A percentile compares a stretch with the other conserved stretches of the same genome.
Conservation (phyloP, 2,113 vertebrate genomes). For the Arvicanthis niloticus region DNA sequence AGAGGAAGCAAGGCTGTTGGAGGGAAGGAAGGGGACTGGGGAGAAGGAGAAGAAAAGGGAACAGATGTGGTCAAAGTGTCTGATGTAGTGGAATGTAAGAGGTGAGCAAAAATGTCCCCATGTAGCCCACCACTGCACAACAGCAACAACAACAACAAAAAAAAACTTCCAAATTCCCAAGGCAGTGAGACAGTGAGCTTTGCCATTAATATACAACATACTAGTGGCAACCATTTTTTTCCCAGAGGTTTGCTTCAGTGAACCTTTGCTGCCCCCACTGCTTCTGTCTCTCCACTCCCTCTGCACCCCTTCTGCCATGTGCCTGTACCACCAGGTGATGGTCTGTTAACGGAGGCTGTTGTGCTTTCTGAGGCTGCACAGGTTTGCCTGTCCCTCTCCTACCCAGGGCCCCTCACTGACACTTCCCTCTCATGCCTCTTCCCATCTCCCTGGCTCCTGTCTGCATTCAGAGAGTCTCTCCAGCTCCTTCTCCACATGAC, state of each 20-base stretch:
- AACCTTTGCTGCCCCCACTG: not conserved
- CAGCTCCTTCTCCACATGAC: not conserved
- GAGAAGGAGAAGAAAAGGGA: not conserved
- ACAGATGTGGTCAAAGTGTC: not conserved
- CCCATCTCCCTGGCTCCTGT: not conserved
- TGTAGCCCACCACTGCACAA: not conserved
- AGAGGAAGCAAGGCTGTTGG: not conserved
- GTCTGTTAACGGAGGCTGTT: not conserved
- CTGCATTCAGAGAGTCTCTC: not conserved
- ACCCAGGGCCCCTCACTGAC: not conserved
- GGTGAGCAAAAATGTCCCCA: not conserved
- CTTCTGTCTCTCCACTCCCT: not conserved
- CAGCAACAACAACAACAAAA: too few species aligned
- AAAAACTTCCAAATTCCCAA: not conserved
- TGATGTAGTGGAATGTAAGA: not conserved
- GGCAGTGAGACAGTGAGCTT: not conserved
- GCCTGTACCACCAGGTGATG: not conserved
- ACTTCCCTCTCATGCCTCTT: not conserved
- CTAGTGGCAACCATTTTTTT: not conserved
- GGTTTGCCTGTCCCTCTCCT: not conserved
- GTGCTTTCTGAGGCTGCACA: not conserved
- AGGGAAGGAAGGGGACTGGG: not conserved
- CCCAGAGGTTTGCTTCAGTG: not conserved
- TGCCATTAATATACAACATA: not conserved
- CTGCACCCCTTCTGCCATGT: not conserved